Conservation (phyloP, 2,888 invertebrate genomes). For the Peribatodes rhomboidaria region DNA sequence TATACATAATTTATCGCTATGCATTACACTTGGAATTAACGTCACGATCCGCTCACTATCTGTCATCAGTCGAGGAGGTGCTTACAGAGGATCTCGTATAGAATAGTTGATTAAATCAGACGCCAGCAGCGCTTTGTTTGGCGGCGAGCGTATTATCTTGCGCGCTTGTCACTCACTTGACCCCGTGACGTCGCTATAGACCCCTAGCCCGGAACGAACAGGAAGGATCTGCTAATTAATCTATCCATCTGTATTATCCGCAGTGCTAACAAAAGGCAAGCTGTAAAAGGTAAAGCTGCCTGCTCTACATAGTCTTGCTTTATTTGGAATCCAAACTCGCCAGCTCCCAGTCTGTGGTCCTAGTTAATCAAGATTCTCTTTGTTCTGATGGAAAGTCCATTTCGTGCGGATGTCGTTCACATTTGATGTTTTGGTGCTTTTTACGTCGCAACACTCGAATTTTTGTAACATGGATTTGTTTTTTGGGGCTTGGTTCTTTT, state of each 20-base stretch:
- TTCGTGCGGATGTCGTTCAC: constrained; percentile 33
- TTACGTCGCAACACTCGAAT: constrained; percentile 5
- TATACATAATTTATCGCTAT: constrained; percentile 67
- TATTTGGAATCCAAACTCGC: constrained; percentile 9
- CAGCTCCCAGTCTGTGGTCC: constrained; percentile 12
- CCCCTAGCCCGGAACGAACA: constrained; percentile 52
- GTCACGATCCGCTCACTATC: constrained; percentile 64
- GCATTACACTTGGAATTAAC: constrained; percentile 61
- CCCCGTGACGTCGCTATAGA: constrained; percentile 60
- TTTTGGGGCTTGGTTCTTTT: neutral
- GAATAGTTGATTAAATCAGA: constrained; percentile 70
- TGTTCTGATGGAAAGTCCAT: constrained; percentile 32
- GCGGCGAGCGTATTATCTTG: constrained; percentile 64
- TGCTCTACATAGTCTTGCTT: constrained; percentile 19
- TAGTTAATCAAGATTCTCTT: constrained; percentile 30
- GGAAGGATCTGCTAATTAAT: constrained; percentile 48
- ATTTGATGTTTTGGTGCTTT: constrained; percentile 21
- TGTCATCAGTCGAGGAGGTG: constrained; percentile 60
- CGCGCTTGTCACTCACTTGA: constrained; percentile 68
- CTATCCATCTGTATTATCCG: constrained; percentile 26
- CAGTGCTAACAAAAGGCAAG: constrained; percentile 14
- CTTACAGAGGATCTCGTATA: constrained; percentile 62
- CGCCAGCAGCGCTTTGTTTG: constrained; percentile 67
- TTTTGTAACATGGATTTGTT: neutral
- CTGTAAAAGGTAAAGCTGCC: constrained; percentile 21